Evolutionary conservation across 2,888 invertebrate species (phyloP).

Genomic region (Torymus tubicola): DNA sequence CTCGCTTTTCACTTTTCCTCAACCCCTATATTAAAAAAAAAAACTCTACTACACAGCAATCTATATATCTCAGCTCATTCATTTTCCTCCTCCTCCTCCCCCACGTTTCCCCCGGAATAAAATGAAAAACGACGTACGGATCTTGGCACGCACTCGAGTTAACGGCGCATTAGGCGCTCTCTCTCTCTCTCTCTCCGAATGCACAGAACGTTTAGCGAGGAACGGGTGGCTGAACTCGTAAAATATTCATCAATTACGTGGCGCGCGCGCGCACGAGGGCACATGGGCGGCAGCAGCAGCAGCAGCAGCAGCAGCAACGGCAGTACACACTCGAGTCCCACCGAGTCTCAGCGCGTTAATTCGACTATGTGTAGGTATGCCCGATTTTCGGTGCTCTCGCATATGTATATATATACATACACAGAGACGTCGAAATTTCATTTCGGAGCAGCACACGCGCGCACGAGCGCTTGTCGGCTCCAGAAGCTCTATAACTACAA

Average conservation of each 20-base stretch:
- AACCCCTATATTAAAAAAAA: too few relatives aligned
- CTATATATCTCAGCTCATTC: too few relatives aligned
- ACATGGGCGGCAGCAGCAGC: too few relatives aligned
- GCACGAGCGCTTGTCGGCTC: constrained; percentile 23
- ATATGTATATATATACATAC: not conserved
- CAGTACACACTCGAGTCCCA: too few relatives aligned
- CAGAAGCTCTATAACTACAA: constrained; percentile 38
- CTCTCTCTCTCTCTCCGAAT: not conserved
- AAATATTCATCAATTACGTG: constrained; percentile 42
- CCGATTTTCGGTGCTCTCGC: constrained; percentile 7
- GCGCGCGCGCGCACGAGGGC: too few relatives aligned
- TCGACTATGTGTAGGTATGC: not conserved
- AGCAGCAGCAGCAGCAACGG: too few relatives aligned
- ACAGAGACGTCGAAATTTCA: constrained; percentile 12
- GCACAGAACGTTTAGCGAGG: not conserved
- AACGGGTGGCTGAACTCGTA: not conserved
- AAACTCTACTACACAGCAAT: too few relatives aligned
- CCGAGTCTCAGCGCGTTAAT: constrained; percentile 19
- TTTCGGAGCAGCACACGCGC: constrained; percentile 3
- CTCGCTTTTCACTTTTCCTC: too few relatives aligned
- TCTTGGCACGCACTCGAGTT: not conserved
- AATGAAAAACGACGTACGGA: not conserved
- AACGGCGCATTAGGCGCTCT: not conserved
- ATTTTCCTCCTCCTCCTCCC: too few relatives aligned
- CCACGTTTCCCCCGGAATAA: too few relatives aligned